These are phyloP conservation scores for Rhimphoctona megacephalus DNA, from an alignment of 2,888 invertebrate genomes.

Conservation along the genomic window DNA sequence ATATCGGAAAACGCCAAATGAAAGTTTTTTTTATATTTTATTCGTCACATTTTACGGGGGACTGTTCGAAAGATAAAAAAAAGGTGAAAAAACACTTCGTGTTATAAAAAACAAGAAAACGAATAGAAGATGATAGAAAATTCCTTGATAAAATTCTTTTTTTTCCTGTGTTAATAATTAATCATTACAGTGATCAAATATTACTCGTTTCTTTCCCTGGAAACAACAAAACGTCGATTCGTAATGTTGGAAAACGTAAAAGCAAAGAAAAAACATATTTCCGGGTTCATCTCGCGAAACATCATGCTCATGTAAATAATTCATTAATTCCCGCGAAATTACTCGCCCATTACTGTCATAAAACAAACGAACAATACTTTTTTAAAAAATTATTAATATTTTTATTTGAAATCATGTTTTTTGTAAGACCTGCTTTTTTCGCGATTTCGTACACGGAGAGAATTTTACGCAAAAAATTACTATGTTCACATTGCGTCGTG, in stretches of 20 bases:
- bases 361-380: constrained; percentile 26
- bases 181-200: too few species aligned
- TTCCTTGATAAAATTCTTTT: too few species aligned
- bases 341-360: constrained; percentile 18
- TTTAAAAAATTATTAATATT: neutral
- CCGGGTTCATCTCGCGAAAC: too few species aligned
- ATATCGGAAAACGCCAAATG: neutral
- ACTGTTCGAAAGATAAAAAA: neutral
- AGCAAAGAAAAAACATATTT: too few species aligned
- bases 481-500: too few species aligned
- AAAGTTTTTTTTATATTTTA: neutral
- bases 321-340: neutral
- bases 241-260: too few species aligned
- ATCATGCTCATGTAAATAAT: constrained; percentile 36
- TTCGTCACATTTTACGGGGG: neutral
- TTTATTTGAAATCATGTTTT: constrained; percentile 11
- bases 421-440: neutral
- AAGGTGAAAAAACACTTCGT: neutral
- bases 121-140: neutral
- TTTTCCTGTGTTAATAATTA: too few species aligned
- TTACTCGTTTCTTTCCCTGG: too few species aligned
- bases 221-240: too few species aligned
- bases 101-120: neutral
- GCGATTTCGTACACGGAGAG: too few species aligned
- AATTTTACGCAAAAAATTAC: too few species aligned